Evolutionary conservation across 2,113 vertebrate genomes (phyloP).

Genomic region (Bombycilla garrulus): DNA sequence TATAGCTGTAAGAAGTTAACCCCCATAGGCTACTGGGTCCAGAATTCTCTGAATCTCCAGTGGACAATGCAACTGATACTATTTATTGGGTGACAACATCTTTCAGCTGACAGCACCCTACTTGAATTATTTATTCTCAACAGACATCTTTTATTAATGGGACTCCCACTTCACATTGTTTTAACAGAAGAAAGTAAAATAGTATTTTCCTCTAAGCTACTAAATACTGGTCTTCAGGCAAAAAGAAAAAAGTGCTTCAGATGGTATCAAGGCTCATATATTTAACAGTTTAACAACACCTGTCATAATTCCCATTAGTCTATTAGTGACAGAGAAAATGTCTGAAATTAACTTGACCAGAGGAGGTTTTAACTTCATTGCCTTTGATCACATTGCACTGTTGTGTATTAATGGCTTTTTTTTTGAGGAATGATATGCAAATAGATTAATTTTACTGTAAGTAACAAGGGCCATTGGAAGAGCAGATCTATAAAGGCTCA

Average conservation of each 20-base stretch:
- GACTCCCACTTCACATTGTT: neutral
- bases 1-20: neutral
- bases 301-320: neutral
- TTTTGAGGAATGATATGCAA: neutral
- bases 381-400: neutral
- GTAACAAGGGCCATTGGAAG: neutral
- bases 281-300: neutral
- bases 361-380: neutral
- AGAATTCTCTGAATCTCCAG: neutral
- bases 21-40: neutral
- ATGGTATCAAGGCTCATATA: neutral
- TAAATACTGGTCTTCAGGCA: neutral
- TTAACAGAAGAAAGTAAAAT: neutral
- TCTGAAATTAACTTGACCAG: neutral
- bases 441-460: conserved; percentile 21
- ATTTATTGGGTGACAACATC: neutral
- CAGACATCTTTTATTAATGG: neutral
- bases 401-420: conserved; percentile 1
- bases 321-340: neutral
- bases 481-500: neutral
- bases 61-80: neutral
- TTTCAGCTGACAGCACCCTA: neutral
- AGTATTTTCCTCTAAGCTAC: neutral
- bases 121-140: neutral
- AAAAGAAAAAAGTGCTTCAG: neutral